Conservation (phyloP, 2,888 invertebrate species). For the Acrobasis repandana region DNA sequence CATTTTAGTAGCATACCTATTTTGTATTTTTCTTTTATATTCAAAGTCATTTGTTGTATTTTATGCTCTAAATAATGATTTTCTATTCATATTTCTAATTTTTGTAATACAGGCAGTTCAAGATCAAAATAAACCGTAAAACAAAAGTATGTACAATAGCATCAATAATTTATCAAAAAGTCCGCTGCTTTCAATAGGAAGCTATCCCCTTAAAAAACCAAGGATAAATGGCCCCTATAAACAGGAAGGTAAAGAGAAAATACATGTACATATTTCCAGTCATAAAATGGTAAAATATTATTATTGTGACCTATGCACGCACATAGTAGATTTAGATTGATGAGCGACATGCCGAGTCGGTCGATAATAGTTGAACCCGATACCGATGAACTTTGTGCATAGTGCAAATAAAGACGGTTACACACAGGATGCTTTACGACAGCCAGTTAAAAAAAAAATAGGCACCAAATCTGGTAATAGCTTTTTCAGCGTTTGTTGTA, state of each 20-base stretch:
- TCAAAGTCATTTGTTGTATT: no score
- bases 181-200: no score
- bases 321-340: constrained; percentile 3
- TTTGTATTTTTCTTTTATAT: no score
- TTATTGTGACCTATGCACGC: constrained; percentile 15
- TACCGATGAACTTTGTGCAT: constrained; percentile 1
- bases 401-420: background rate
- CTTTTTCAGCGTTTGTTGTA: no score
- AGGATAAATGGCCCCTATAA: background rate
- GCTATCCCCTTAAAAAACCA: background rate
- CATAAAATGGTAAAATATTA: constrained; percentile 4
- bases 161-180: background rate
- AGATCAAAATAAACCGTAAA: no score
- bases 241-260: background rate
- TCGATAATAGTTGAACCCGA: constrained; percentile 9
- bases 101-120: no score
- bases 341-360: background rate
- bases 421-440: background rate
- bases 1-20: no score
- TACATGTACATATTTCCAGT: constrained; percentile 1
- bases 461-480: no score
- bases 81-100: no score
- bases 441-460: no score
- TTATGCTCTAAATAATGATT: no score
- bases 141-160: no score